Base-by-base conservation (phyloP, 1,140 invertebrate species). In the Drosophila carrolli region DNA sequence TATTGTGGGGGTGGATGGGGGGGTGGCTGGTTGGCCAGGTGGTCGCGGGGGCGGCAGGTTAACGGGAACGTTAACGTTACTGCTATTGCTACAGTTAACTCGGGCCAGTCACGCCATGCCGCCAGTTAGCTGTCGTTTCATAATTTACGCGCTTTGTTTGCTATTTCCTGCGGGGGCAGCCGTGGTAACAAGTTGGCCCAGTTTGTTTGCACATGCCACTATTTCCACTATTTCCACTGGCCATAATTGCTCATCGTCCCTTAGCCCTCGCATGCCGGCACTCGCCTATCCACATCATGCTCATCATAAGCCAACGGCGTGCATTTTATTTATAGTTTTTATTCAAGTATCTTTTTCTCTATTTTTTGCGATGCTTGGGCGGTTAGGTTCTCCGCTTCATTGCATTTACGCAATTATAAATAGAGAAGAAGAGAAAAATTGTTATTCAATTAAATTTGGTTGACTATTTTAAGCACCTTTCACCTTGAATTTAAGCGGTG, bases 121-220 rank as follows among this genome's bases (percentile, higher is more conserved):
- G 71, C 83, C 83, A 83, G 79, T 83, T 73, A 88, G 71, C 79
- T 86, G 79, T 82, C 82, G 79, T 88, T 86, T 88, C 83, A 88
- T 86, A 86, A 86, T 86, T 86, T 86, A 86, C 82, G 79, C 79
- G 83, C 75, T 83, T 88, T 88, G 83, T 86, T 86, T 82, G 75
- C 79, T 79, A 88, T 83, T 86, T 86, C 83, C 82, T 88, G 82
- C 74, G 79, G 68, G 73, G 66, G 65, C 48, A 57, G 50, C 62
- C 57, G 59, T 55, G 79, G 54, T 61, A 83, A 83, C 75, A 79
- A 84, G 65, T 66, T 85, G 72, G 61, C 73, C 81, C 58, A 85
- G 73, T 85, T 77, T 68, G 60, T 73, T 61, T 48, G 58, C 48
- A 66, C 46, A 61, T 65, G 61, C 58, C 70, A 81, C 81, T 80